Conservation (phyloP, 92 coral and sea anemone species). For the Parazoanthus atlanticus region DNA sequence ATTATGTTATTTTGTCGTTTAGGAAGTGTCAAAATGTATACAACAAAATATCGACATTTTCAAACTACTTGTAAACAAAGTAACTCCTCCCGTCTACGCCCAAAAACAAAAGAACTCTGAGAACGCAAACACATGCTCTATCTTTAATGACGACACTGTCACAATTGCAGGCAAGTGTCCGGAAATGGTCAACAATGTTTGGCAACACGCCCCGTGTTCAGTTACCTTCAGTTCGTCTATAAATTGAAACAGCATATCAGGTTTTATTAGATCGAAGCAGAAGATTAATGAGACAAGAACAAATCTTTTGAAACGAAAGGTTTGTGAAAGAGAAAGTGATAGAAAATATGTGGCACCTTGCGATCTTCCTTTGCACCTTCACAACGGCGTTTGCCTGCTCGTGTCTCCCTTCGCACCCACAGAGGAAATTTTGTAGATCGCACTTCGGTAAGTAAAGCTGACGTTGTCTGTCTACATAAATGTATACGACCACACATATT, state of each 20-base stretch:
- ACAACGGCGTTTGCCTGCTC: conserved; percentile 58
- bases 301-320: not conserved
- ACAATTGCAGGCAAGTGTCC: not conserved
- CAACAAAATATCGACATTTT: not conserved
- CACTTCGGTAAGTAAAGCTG: conserved; percentile 77
- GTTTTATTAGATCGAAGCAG: not conserved
- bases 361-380: not conserved
- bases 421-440: conserved; percentile 82
- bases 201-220: not conserved
- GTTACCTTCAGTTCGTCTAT: not conserved
- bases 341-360: not conserved
- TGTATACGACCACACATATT: not conserved
- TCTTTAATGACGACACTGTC: not conserved
- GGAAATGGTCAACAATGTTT: not conserved
- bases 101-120: not conserved
- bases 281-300: not conserved
- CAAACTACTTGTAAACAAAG: not conserved
- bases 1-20: no score
- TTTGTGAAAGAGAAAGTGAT: not conserved
- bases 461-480: not conserved
- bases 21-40: no score
- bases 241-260: not conserved
- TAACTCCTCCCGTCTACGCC: not conserved
- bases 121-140: not conserved
- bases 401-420: conserved; percentile 88